phyloP scores from a whole-genome alignment of 2,888 invertebrate genomes.

The Synergus laeviventris region DNA sequence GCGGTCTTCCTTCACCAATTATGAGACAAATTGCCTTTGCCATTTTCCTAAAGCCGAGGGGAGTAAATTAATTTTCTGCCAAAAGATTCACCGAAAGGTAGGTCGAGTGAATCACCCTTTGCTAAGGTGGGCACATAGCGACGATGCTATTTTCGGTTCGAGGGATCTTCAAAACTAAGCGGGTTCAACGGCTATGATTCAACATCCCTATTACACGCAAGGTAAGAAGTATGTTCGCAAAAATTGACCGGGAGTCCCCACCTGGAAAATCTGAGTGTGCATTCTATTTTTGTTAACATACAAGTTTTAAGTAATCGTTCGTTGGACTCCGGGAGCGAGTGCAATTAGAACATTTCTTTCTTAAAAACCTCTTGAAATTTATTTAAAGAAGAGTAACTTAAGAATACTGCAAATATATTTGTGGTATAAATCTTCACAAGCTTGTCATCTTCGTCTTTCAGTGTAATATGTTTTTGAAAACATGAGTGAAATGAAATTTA shows the following conservation, averaged over 20 bases:
- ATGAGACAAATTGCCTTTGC: not conserved
- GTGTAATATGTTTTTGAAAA: too few relatives aligned
- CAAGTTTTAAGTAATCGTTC: slow-evolving; percentile 43
- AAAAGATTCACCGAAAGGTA: slow-evolving; percentile 60
- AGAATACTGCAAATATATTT: not conserved
- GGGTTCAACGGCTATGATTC: slow-evolving; percentile 63
- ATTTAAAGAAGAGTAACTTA: not conserved
- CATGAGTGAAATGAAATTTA: not conserved
- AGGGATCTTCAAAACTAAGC: slow-evolving; percentile 56
- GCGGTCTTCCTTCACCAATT: slow-evolving; percentile 19
- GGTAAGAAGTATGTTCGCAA: slow-evolving; percentile 42
- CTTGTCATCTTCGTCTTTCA: not conserved
- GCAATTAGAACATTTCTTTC: slow-evolving; percentile 14
- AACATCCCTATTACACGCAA: slow-evolving; percentile 55
- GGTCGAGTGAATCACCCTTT: slow-evolving; percentile 68
- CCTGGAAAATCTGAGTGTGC: slow-evolving; percentile 41
- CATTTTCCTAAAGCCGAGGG: not conserved
- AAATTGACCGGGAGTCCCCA: slow-evolving; percentile 42
- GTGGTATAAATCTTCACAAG: not conserved
- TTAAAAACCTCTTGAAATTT: not conserved
- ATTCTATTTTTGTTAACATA: slow-evolving; percentile 41
- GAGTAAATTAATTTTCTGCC: slow-evolving; percentile 39
- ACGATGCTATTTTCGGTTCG: slow-evolving; percentile 65
- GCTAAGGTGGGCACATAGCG: slow-evolving; percentile 64
- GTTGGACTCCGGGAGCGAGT: not conserved